A percentile compares a stretch with the other conserved stretches of the same genome.
These are phyloP conservation scores for Apodemia zela DNA, from an alignment of 2,888 invertebrate genomes.

Conservation along the genomic window DNA sequence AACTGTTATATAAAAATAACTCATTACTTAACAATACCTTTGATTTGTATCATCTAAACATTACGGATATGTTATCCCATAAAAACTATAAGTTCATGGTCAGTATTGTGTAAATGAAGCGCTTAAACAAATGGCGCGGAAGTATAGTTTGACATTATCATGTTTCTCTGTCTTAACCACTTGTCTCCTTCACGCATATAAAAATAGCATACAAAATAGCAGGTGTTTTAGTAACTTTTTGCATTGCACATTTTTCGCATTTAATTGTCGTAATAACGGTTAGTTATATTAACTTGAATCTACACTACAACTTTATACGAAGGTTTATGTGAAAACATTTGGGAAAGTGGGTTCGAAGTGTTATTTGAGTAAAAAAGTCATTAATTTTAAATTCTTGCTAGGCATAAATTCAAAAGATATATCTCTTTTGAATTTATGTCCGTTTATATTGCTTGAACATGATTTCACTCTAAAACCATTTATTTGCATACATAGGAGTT, in stretches of 20 bases:
- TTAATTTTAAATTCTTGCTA: too few relatives aligned
- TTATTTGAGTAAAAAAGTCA: not conserved
- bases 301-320: conserved; percentile 2
- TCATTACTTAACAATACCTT: conserved; percentile 43
- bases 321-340: not conserved
- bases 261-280: conserved; percentile 65
- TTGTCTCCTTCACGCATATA: conserved; percentile 28
- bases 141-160: conserved; percentile 64
- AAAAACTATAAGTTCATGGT: conserved; percentile 70
- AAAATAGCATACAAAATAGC: conserved; percentile 42
- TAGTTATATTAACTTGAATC: conserved; percentile 25
- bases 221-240: conserved; percentile 49
- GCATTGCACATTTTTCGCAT: conserved; percentile 34
- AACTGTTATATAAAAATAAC: conserved; percentile 15
- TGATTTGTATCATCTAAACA: conserved; percentile 52
- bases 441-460: too few relatives aligned
- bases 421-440: too few relatives aligned
- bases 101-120: conserved; percentile 38
- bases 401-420: too few relatives aligned
- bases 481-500: too few relatives aligned
- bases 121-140: conserved; percentile 44
- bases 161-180: conserved; percentile 36
- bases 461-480: too few relatives aligned
- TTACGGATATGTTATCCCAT: conserved; percentile 62
- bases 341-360: not conserved